Base-by-base conservation (phyloP, 2,888 invertebrate species). In the Leistus spinibarbis region DNA sequence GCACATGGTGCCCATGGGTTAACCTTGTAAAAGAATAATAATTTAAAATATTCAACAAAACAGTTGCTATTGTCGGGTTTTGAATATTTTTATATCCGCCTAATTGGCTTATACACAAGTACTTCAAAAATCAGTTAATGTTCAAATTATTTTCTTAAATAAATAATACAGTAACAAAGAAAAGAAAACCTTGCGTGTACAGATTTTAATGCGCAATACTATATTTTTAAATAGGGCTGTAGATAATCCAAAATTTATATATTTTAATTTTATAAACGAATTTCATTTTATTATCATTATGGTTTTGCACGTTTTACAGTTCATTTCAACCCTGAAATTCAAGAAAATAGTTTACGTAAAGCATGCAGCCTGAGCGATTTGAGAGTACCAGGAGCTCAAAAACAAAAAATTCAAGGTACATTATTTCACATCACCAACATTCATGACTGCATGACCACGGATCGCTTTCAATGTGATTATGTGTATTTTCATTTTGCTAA, bases 291-390 rank as follows among this genome's bases (percentile, higher is more conserved):
- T 79, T 78, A 78, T 78, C 71, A 75, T 79, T 79, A 79, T 79
- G 77, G 76, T 81, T 81, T 80, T 79, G 81, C 80, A 81, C 81
- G 81, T 80, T 82, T 79, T 80, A 78, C 84, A 84, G 84, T 82
- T 76, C 83, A 82, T 81, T 79, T 84, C 81, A 84, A 83, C 62
- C 76, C 78, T 77, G 82, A 81, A 79, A 40, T 40, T 40, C 86
- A 86, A 77, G 87, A 86, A 80, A 86, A 88, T 81, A 92, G 91
- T 79, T 91, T 95, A 88, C 88, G 95, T 80, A 89, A 94, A 79
- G 93, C 94, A 80, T 93, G 93, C 85, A 94, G 94, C 76, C 90
- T 95, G 81, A 93, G 92, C 81, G 94, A 95, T 86, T 89, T 86
- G 71, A 85, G 84, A 81, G 83, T 85, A 81, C 85, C 85, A 81